Evolutionary conservation across 1,140 invertebrate genomes (phyloP), one percentile per base, ranked within the genome.

Genomic region (Dinoponera quadriceps): DNA sequence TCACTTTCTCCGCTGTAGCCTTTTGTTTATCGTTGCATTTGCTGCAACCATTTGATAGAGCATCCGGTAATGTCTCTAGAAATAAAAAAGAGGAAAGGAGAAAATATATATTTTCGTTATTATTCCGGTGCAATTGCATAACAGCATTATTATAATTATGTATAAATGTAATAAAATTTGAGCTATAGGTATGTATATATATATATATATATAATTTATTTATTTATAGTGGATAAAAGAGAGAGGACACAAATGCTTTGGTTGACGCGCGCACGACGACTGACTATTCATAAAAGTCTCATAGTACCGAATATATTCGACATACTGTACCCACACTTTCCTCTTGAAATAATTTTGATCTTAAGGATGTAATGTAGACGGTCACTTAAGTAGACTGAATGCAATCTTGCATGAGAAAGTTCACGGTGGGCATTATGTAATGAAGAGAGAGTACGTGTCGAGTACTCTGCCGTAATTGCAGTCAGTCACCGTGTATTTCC

Each of bases 11-110:
- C 3, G 93, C 91, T 0, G 84, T 90, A 0, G 18, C 13, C 81
- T 93, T 94, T 69, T 95, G 93, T 22, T 94, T 94, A 4, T 92
- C 90, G 48, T 91, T 93, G 66, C 94, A 95, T 71, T 94, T 94
- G 18, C 65, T 87, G 71, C 94, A 95, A 4, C 82, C 90, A 5
- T 90, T 92, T 25, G 84, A 71, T 69, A 95, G 82, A 51, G 93
- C 93, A 54, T 94, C 94, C 0, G 94, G 94, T 18, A 95, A 82
- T 16, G 90, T 92, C 87, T 92, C 94, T 95, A 78, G 29, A 88
- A 90, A 72, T 4, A 71, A 33, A 81, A 11, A 57, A 44, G 7
- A 2, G 33, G 11, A 44, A 11, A 4, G 9, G 11, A 44, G 7
- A 71, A 55, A 71, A 55, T 54, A 65, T 57, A 59, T 7, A 78